Conservation (phyloP, 2,797 vertebrate genomes). For the Characodon lateralis region DNA sequence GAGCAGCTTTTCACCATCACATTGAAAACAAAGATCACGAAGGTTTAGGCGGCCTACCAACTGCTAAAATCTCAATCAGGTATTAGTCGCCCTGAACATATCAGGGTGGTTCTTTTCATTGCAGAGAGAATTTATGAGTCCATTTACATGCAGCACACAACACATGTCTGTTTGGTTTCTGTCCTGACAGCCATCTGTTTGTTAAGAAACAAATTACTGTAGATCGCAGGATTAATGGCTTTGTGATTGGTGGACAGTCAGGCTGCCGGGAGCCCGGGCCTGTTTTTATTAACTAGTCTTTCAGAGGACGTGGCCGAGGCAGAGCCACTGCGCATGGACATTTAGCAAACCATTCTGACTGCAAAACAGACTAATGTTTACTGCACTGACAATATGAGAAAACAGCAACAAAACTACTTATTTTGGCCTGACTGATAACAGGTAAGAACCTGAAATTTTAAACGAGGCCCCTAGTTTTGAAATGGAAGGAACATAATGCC, state of each 20-base stretch:
- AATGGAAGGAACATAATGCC: not conserved
- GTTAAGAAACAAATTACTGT: constrained; percentile 67
- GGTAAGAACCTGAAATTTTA: not conserved
- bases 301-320: constrained; percentile 47
- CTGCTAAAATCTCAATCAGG: constrained; percentile 41
- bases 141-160: constrained; percentile 55
- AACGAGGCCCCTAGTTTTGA: not conserved
- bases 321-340: constrained; percentile 28
- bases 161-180: constrained; percentile 63
- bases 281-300: constrained; percentile 46
- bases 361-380: constrained; percentile 27
- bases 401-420: not conserved
- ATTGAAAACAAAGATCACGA: not conserved
- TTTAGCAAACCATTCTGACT: constrained; percentile 23
- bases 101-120: constrained; percentile 30
- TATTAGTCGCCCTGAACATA: constrained; percentile 11
- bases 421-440: not conserved
- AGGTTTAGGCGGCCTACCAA: constrained; percentile 17
- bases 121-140: constrained; percentile 37
- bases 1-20: not conserved
- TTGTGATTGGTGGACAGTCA: constrained; percentile 70
- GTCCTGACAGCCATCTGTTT: constrained; percentile 64
- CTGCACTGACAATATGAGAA: constrained; percentile 5
- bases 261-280: constrained; percentile 53
- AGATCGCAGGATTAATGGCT: constrained; percentile 71